These are phyloP conservation scores for Sorex araneus DNA, from an alignment of 2,113 vertebrate genomes.

Conservation along the genomic window DNA sequence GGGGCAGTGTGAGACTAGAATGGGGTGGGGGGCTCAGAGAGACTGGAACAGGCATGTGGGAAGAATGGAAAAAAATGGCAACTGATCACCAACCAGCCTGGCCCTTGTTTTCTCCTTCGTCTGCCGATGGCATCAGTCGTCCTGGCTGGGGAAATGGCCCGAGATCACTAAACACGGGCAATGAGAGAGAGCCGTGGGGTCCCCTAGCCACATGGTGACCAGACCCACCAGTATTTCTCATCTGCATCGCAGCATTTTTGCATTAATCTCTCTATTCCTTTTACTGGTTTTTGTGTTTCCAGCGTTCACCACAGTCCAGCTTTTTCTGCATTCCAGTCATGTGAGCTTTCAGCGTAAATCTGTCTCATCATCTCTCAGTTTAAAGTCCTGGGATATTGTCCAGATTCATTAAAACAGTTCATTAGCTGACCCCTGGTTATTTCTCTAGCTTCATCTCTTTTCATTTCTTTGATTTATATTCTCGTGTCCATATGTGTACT, in stretches of 20 bases:
- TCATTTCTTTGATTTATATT: slow-evolving; percentile 42
- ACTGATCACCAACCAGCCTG: no score
- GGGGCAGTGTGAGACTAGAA: no score
- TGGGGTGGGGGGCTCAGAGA: no score
- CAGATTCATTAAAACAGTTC: slow-evolving; percentile 64
- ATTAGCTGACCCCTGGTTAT: slow-evolving; percentile 44
- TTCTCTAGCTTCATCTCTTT: neutral
- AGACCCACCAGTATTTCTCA: neutral
- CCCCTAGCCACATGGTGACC: no score
- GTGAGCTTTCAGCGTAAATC: neutral
- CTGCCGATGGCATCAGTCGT: no score
- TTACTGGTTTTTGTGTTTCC: neutral
- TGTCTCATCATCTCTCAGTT: neutral
- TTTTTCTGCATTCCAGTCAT: neutral
- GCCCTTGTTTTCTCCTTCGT: no score
- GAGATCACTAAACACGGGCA: no score
- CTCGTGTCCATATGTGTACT: neutral
- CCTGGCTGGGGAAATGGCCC: no score
- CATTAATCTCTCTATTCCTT: neutral
- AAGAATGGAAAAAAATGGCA: no score
- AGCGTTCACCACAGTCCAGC: neutral
- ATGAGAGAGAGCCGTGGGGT: no score
- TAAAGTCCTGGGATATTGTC: slow-evolving; percentile 20
- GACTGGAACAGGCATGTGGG: no score
- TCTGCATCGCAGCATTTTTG: neutral